Base-by-base conservation (phyloP, 2,888 invertebrate genomes). In the Scelioninae gen. 2 region DNA sequence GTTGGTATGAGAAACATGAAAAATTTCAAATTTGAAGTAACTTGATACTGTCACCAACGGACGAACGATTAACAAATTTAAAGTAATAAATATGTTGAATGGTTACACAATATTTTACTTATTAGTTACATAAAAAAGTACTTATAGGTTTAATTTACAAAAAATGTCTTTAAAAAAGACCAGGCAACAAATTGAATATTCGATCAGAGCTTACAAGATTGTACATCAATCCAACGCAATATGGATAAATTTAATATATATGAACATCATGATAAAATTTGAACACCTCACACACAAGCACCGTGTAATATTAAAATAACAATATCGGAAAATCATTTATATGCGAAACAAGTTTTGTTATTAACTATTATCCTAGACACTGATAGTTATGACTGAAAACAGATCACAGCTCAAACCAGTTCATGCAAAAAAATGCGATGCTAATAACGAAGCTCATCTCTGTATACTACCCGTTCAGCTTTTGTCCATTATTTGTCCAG, bases 1-100 rank as follows among this genome's bases (percentile, higher is more conserved):
- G n/a, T n/a, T n/a, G n/a, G n/a, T n/a, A n/a, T n/a, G n/a, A n/a
- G n/a, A n/a, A n/a, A n/a, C n/a, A n/a, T n/a, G n/a, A n/a, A n/a
- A n/a, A n/a, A n/a, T n/a, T n/a, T n/a, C n/a, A n/a, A n/a, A n/a
- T n/a, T n/a, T n/a, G n/a, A n/a, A n/a, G n/a, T n/a, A n/a, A 81
- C 84, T 84, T 84, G 83, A 84, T 85, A 83, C 76, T 60, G 70
- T 64, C 50, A 43, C 28, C 45, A 41, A 45, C 15, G 35, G 9
- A 48, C 64, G 41, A 33, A 18, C 31, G 15, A 46, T 63, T 35
- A 45, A 73, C 67, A 76, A n/a, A n/a, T n/a, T n/a, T n/a, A n/a
- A n/a, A n/a, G n/a, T n/a, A n/a, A n/a, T n/a, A n/a, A n/a, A n/a
- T n/a, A n/a, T n/a, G n/a, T n/a, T n/a, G n/a, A n/a, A n/a, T n/a